Evolutionary conservation across 1,140 invertebrate genomes (phyloP).

Genomic region (Drosophila nikananu): DNA sequence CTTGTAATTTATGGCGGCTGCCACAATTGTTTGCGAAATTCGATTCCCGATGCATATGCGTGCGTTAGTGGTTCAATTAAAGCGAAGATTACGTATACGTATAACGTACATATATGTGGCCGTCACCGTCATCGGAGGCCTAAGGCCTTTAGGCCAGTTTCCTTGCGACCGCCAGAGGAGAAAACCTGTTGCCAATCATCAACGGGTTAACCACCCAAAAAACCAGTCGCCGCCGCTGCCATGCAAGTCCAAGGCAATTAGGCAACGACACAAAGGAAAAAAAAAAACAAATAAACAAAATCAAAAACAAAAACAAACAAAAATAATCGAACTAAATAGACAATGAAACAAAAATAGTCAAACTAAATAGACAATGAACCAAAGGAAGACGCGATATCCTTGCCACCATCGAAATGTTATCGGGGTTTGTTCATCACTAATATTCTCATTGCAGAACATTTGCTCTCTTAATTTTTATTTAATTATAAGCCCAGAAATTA

Average conservation of each 20-base stretch:
- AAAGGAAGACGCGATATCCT: not conserved
- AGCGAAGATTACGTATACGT: conserved; percentile 78
- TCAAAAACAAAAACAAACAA: not conserved
- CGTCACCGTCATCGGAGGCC: conserved; percentile 38
- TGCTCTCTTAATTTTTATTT: too few relatives aligned
- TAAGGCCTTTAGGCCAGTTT: conserved; percentile 38
- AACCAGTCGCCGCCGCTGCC: conserved; percentile 52
- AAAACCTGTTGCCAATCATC: conserved; percentile 66
- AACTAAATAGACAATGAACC: not conserved
- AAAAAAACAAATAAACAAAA: not conserved
- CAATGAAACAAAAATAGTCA: not conserved
- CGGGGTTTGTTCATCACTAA: not conserved
- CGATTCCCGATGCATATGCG: conserved; percentile 42
- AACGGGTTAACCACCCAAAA: conserved; percentile 70
- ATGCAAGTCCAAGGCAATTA: conserved; percentile 77
- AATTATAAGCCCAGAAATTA: too few relatives aligned
- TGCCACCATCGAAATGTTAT: not conserved
- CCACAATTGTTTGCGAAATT: conserved; percentile 55
- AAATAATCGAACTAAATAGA: not conserved
- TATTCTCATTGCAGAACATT: not conserved
- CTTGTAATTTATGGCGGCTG: conserved; percentile 50
- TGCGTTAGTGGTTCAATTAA: conserved; percentile 76
- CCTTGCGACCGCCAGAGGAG: conserved; percentile 33
- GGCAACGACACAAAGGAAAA: conserved; percentile 9
- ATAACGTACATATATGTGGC: conserved; percentile 61